Evolutionary conservation across 2,888 invertebrate genomes (phyloP).

Genomic region (Pilophorus perplexus): DNA sequence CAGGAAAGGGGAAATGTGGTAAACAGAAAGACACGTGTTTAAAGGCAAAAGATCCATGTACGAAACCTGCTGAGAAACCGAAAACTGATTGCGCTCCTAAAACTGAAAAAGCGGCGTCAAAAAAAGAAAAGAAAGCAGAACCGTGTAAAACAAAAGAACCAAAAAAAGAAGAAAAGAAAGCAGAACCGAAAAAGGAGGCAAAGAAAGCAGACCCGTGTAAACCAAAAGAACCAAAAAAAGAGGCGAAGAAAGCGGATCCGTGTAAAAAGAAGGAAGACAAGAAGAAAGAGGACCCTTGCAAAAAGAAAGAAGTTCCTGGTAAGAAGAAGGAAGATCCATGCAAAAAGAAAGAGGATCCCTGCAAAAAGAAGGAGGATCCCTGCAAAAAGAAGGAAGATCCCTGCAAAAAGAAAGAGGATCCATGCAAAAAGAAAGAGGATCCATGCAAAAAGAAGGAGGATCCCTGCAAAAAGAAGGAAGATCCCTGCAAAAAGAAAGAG

Average conservation of each 20-base stretch:
- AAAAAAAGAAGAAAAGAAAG: slow-evolving; percentile 15
- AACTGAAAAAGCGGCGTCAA: no score
- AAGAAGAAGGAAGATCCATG: slow-evolving; percentile 32
- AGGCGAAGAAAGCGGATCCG: slow-evolving; percentile 22
- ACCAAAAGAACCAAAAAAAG: slow-evolving; percentile 23
- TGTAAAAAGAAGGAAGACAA: slow-evolving; percentile 27
- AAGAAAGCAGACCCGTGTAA: slow-evolving; percentile 19
- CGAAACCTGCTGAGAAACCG: neutral
- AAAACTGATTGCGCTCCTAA: neutral
- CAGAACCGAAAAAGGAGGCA: neutral
- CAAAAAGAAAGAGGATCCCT: slow-evolving; percentile 39
- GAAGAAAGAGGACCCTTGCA: slow-evolving; percentile 15
- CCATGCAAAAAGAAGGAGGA: slow-evolving; percentile 21
- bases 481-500: slow-evolving; percentile 23
- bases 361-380: slow-evolving; percentile 20
- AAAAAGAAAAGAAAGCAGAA: neutral
- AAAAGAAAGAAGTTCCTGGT: slow-evolving; percentile 28
- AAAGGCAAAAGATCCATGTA: slow-evolving; percentile 9
- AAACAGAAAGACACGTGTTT: slow-evolving; percentile 14
- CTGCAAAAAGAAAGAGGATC: slow-evolving; percentile 27
- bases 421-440: slow-evolving; percentile 23
- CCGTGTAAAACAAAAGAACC: no score
- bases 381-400: slow-evolving; percentile 27
- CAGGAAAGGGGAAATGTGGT: slow-evolving; percentile 10
- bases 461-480: slow-evolving; percentile 34